A percentile compares a stretch with the other conserved stretches of the same genome.
Conservation (phyloP, 1,140 invertebrate genomes). For the Bombus ignitus region DNA sequence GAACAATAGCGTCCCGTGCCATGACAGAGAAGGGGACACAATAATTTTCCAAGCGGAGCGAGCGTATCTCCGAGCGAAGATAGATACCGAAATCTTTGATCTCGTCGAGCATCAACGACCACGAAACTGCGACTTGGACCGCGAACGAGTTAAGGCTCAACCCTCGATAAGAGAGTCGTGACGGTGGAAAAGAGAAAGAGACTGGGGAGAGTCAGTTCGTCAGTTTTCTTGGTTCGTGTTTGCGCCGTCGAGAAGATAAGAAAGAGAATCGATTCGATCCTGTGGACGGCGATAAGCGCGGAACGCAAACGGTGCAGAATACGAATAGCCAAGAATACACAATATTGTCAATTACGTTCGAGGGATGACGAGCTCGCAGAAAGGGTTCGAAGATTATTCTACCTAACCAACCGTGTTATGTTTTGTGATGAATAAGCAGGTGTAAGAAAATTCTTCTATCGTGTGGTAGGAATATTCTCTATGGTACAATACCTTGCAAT, state of each 20-base stretch:
- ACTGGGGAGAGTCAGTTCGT: conserved; percentile 8
- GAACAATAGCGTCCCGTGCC: conserved; percentile 6
- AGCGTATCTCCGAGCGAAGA: not conserved
- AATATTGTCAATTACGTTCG: conserved; percentile 34
- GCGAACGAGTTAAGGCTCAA: conserved; percentile 30
- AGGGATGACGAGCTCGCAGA: not conserved
- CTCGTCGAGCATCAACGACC: conserved; percentile 26
- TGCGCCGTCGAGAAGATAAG: conserved; percentile 34
- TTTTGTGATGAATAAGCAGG: not conserved
- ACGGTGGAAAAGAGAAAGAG: not conserved
- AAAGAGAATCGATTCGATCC: conserved; percentile 19
- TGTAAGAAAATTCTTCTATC: not conserved
- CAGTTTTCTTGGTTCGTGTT: conserved; percentile 48
- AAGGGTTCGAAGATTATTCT: not conserved
- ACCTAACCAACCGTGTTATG: not conserved
- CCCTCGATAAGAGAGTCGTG: conserved; percentile 18
- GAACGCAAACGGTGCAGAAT: conserved; percentile 24
- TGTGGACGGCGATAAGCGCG: conserved; percentile 28
- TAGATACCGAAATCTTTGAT: conserved; percentile 37
- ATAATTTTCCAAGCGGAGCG: conserved; percentile 9
- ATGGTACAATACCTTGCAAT: no score
- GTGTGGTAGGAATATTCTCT: no score
- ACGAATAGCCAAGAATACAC: conserved; percentile 9
- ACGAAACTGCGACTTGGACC: conserved; percentile 33
- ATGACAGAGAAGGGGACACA: not conserved